Conservation (phyloP, 1,140 invertebrate species). For the Centruroides sculpturatus region DNA sequence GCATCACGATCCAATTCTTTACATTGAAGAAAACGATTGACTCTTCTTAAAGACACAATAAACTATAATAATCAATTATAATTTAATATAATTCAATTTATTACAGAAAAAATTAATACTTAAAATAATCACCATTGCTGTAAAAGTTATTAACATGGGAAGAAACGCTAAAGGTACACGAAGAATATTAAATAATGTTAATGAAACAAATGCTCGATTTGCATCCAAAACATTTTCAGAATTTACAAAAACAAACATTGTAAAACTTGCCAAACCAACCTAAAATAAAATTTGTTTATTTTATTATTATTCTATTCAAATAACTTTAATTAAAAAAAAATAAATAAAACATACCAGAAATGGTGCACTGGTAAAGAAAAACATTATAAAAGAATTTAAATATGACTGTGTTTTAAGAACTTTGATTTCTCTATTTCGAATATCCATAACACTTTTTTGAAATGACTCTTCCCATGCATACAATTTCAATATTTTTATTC, state of each 20-base stretch:
- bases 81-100: too few species aligned
- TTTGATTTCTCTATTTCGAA: slow-evolving; percentile 30
- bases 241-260: slow-evolving; percentile 33
- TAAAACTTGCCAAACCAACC: slow-evolving; percentile 29
- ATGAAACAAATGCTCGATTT: slow-evolving; percentile 44
- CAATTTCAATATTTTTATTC: slow-evolving; percentile 63
- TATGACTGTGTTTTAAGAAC: slow-evolving; percentile 33
- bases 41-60: slow-evolving; percentile 24
- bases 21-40: slow-evolving; percentile 25
- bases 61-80: background rate
- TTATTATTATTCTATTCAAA: background rate
- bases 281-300: slow-evolving; percentile 3
- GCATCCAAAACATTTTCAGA: slow-evolving; percentile 36
- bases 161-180: slow-evolving; percentile 36
- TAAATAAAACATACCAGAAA: slow-evolving; percentile 60
- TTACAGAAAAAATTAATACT: too few species aligned
- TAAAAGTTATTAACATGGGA: slow-evolving; percentile 32
- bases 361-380: slow-evolving; percentile 90
- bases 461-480: slow-evolving; percentile 36
- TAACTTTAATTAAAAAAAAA: too few species aligned
- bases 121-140: too few species aligned
- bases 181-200: slow-evolving; percentile 44
- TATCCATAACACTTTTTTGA: slow-evolving; percentile 27
- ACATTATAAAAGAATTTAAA: slow-evolving; percentile 53
- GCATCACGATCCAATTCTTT: slow-evolving; percentile 26